Percentiles rank a stretch among this genome's conserved stretches.
Evolutionary conservation across 2,888 invertebrate genomes (phyloP).

Genomic region (Spisula solida): DNA sequence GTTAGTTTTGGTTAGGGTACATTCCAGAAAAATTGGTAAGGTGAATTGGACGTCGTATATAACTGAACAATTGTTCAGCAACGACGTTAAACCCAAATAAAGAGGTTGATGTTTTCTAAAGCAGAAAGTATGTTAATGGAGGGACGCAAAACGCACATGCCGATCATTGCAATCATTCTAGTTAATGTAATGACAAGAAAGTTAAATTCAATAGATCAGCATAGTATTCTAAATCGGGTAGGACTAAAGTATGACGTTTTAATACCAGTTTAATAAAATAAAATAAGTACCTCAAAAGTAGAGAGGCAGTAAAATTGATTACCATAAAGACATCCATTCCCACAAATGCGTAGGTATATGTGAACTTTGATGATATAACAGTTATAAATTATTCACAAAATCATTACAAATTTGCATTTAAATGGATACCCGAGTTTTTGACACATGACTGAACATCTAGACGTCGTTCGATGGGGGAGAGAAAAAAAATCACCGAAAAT

Average conservation of each 20-base stretch:
- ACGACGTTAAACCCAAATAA: no score
- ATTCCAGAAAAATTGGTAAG: no score
- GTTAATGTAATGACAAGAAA: not conserved
- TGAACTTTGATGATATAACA: slow-evolving; percentile 1
- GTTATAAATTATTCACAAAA: not conserved
- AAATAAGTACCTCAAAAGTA: not conserved
- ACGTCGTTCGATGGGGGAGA: not conserved
- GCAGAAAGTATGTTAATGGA: no score
- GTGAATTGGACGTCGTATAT: no score
- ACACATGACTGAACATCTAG: not conserved
- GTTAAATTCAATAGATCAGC: not conserved
- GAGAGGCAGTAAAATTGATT: not conserved
- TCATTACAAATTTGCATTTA: slow-evolving; percentile 13
- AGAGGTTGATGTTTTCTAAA: no score
- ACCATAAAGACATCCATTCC: not conserved
- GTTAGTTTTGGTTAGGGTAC: no score
- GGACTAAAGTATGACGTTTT: no score
- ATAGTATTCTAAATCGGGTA: not conserved
- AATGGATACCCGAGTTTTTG: not conserved
- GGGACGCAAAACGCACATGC: not conserved
- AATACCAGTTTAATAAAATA: no score
- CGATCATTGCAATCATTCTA: not conserved
- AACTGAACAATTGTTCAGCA: no score
- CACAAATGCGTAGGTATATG: not conserved
- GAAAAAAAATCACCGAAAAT: slow-evolving; percentile 3